Percentiles rank a stretch among this genome's conserved stretches.
Evolutionary conservation across 2,113 vertebrate species (phyloP).

Genomic region (Castor canadensis): DNA sequence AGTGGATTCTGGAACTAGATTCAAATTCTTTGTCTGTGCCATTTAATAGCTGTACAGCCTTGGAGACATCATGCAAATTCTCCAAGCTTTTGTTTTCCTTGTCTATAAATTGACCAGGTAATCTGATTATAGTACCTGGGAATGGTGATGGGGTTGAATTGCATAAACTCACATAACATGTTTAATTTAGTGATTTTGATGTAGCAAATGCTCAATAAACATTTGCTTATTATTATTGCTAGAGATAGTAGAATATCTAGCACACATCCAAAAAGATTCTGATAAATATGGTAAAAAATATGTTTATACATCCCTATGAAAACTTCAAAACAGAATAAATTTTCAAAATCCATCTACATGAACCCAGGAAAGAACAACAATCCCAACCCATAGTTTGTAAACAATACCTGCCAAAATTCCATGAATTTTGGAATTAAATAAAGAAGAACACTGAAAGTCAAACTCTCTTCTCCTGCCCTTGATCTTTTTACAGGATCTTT

Average conservation of each 20-base stretch:
- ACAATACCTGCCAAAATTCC: neutral
- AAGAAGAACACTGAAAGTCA: neutral
- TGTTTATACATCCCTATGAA: neutral
- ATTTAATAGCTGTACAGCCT: neutral
- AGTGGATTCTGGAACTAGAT: slow-evolving; percentile 11
- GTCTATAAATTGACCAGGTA: neutral
- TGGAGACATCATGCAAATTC: neutral
- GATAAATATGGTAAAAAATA: neutral
- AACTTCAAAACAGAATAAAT: slow-evolving; percentile 9
- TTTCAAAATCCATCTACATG: neutral
- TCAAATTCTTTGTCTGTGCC: neutral
- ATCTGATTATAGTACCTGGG: no score
- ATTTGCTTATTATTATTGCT: neutral
- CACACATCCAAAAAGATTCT: neutral
- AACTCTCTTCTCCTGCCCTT: neutral
- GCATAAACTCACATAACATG: neutral
- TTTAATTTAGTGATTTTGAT: neutral
- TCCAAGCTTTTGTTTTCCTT: neutral
- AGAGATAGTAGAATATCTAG: neutral
- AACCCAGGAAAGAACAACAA: slow-evolving; percentile 5
- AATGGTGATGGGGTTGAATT: neutral
- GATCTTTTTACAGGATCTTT: neutral
- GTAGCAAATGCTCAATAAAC: neutral
- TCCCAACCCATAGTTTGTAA: neutral
- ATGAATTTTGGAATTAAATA: neutral